Evolutionary conservation across 2,888 invertebrate species (phyloP).

Genomic region (Cephus pygmeus): DNA sequence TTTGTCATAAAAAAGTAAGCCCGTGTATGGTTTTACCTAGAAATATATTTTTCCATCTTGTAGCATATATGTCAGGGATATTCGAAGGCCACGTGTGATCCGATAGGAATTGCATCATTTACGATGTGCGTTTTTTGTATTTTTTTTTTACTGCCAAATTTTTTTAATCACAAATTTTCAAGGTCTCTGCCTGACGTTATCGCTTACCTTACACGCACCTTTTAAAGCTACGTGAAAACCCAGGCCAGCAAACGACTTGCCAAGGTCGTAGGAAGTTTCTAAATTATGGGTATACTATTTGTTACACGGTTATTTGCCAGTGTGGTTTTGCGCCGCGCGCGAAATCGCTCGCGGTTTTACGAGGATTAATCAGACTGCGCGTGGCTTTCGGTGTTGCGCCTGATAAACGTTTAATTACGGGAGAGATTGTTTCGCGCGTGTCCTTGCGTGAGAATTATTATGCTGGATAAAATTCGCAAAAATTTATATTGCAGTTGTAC

Average conservation of each 20-base stretch:
- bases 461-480: not conserved
- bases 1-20: too few species aligned
- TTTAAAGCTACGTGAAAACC: not conserved
- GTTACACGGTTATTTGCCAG: conserved; percentile 35
- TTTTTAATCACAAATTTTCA: not conserved
- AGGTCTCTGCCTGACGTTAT: not conserved
- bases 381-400: not conserved
- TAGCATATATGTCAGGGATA: too few species aligned
- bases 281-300: conserved; percentile 46
- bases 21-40: too few species aligned
- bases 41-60: too few species aligned
- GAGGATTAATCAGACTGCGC: conserved; percentile 13
- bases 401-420: not conserved
- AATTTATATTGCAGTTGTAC: not conserved
- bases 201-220: not conserved
- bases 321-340: not conserved
- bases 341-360: conserved; percentile 29
- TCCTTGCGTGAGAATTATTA: not conserved
- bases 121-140: not conserved
- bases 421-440: not conserved
- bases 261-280: conserved; percentile 18
- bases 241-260: not conserved
- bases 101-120: too few species aligned
- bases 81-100: too few species aligned
- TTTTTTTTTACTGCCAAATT: not conserved